Base-by-base conservation (phyloP, 2,113 vertebrate genomes). In the Microtus montanus region DNA sequence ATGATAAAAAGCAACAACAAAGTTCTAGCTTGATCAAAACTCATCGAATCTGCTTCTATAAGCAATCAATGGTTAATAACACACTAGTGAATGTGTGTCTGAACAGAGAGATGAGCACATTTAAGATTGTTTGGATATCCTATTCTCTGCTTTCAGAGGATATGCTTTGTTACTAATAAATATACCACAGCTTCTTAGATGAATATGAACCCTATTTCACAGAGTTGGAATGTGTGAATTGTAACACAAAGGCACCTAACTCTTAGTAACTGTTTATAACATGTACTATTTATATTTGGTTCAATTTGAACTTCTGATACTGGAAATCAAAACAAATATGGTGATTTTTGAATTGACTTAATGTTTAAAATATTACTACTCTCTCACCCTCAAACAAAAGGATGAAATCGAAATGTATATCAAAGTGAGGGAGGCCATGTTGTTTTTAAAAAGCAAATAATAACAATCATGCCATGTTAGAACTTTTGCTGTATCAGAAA, bases 401-500 rank as follows among this genome's bases (percentile, higher is more conserved):
- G 15, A 95, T 71, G 17, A 90, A 82, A 78, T 63, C 2, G 30
- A 85, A 80, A 58, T n/a, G 0, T 22, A 13, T 79, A 52, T 33
- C 24, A 80, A 38, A 87, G 73, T 66, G 20, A 87, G 12, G 33
- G 0, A 82, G 5, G 47, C 17, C 35, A 14, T 26, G 5, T 80
- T 88, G 47, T 75, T 95, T 96, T 96, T 89, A 28, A 54, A 92
- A 93, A 91, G 33, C 80, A 79, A 83, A 92, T 54, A 82, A 85
- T 61, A 24, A 61, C 33, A 75, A 90, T 85, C 58, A 61, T 91
- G 58, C 85, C 92, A 58, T 17, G 1, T 2, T 22, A 73, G 0
- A 89, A 24, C 1, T 80, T 1, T 79, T 91, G 35, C 64, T 66
- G 44, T 30, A 70, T 73, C 14, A 66, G 41, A 90, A 73, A 84